phyloP scores from a whole-genome alignment of 2,797 vertebrate species.

The Crocidura indochinensis region DNA sequence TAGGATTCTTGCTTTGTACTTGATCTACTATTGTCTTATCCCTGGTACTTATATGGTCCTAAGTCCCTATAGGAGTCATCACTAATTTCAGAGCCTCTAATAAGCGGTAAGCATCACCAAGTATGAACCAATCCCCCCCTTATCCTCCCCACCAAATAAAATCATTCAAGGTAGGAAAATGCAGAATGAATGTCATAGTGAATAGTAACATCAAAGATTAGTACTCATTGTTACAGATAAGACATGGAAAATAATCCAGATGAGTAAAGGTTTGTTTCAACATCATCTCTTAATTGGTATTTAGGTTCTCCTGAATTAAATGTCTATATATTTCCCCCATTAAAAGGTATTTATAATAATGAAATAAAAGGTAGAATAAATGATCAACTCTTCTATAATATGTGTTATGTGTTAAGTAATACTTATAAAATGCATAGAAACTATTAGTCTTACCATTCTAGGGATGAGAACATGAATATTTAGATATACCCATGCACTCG shows the following conservation, averaged over 20 bases:
- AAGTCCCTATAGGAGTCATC: no score
- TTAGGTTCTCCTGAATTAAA: slow-evolving; percentile 12
- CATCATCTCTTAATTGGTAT: neutral
- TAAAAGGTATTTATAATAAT: neutral
- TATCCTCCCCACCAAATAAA: neutral
- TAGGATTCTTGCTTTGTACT: no score
- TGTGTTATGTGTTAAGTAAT: neutral
- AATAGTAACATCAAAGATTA: neutral
- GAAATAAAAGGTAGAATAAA: slow-evolving; percentile 3
- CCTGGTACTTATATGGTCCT: no score
- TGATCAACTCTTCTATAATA: neutral
- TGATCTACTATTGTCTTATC: no score
- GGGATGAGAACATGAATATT: neutral
- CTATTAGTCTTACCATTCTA: neutral
- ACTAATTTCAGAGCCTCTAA: no score
- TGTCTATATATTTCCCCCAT: neutral
- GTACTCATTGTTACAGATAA: neutral
- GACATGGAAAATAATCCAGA: neutral
- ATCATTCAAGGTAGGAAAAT: neutral
- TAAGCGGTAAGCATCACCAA: no score
- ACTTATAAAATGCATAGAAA: neutral
- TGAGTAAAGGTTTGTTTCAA: neutral
- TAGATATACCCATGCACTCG: neutral
- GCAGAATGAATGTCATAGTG: neutral
- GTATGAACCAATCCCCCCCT: no score